Evolutionary conservation across 2,797 vertebrate species (phyloP).

Genomic region (Smutsia gigantea): DNA sequence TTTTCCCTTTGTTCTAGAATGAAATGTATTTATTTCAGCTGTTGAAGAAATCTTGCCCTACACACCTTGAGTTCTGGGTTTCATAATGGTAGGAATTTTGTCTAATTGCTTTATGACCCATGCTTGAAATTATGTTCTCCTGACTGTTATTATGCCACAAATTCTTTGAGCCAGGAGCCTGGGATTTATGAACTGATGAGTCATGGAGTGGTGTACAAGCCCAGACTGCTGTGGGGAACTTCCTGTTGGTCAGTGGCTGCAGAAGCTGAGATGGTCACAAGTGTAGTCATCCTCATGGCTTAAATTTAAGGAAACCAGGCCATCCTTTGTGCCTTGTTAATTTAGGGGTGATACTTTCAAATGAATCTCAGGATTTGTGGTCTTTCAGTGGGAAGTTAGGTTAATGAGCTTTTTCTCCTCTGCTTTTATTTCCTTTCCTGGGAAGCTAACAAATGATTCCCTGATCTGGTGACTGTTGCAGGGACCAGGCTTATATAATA

Average conservation of each 20-base stretch:
- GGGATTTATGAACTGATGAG: constrained; percentile 17
- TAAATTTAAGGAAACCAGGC: background rate
- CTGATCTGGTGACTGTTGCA: background rate
- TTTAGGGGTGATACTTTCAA: background rate
- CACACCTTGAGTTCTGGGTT: background rate
- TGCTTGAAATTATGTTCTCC: background rate
- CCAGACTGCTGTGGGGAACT: background rate
- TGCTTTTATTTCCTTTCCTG: constrained; percentile 1
- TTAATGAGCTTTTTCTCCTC: constrained; percentile 16
- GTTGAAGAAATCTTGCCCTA: background rate
- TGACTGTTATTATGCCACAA: background rate
- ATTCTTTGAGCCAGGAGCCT: background rate
- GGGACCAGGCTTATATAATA: background rate
- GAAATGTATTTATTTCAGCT: background rate
- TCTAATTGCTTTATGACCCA: constrained; percentile 48
- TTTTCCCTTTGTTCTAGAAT: background rate
- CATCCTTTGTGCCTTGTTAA: background rate
- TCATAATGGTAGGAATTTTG: constrained; percentile 46
- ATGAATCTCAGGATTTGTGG: background rate
- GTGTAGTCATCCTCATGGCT: background rate
- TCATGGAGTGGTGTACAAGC: background rate
- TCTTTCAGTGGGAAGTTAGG: background rate
- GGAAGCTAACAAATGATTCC: background rate
- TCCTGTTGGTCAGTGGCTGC: background rate
- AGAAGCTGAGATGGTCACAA: background rate